Evolutionary conservation across 2,888 invertebrate species (phyloP), one percentile per base, ranked within the genome.

Genomic region (Ormyrus rosae): DNA sequence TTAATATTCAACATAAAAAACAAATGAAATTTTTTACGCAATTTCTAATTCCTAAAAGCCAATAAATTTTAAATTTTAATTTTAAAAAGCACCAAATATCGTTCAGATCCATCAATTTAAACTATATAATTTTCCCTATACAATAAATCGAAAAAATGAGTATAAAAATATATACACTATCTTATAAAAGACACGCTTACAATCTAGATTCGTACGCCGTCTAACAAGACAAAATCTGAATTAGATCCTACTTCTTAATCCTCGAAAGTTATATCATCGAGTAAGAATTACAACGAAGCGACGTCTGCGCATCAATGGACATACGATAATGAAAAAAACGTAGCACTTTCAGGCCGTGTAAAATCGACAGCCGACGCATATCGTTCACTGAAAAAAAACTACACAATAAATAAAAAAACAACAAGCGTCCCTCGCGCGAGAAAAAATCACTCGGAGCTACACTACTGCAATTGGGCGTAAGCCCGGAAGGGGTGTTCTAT

Each of bases 401-500:
- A 50, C 53, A 64, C 69, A 70, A 82, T 70, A 80, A 80, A 82
- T 74, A 80, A 58, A 34, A 34, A 34, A 34, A 34, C 2, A 34
- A 2, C 51, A 80, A 75, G 64, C 56, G 69, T 78, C 76, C 58
- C 5, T 13, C 19, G 50, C 63, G 55, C 71, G 34, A 5, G 6
- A 61, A 3, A 67, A 53, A 51, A 61, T 68, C 68, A 76, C 75
- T 50, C 19, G n/a, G 2, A 45, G 34, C 34, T 19, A 19, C 0
- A 55, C 64, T 69, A 83, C 71, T 83, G 81, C 77, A 83, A 81
- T 56, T 76, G 84, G 50, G 84, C 83, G 71, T 87, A 89, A 71
- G 83, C 85, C 70, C 79, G 83, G 2, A 89, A 74, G 9, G 89
- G 89, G 85, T 89, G 88, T 81, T 86, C 84, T 53, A 88, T 84